Evolutionary conservation across 2,797 vertebrate genomes (phyloP).

Genomic region (Muscicapa comitata): DNA sequence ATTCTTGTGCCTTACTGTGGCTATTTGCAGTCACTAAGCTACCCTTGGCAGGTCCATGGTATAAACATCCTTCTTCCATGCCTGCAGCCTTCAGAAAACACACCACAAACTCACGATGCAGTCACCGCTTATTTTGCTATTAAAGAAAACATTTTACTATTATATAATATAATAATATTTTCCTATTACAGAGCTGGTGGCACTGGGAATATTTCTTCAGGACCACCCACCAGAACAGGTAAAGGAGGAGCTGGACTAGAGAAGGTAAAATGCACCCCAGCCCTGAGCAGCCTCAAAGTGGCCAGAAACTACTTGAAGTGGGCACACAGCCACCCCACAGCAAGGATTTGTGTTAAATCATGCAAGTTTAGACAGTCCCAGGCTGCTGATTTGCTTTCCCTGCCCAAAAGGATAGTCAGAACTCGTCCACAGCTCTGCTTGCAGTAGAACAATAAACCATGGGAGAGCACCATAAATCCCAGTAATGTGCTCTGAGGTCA

Average conservation of each 20-base stretch:
- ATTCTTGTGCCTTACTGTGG: background rate
- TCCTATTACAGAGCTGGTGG: background rate
- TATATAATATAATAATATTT: too few species aligned
- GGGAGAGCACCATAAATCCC: slow-evolving; percentile 46
- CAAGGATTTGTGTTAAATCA: background rate
- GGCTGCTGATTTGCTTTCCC: background rate
- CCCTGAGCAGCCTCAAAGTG: background rate
- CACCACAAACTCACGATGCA: background rate
- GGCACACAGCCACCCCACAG: background rate
- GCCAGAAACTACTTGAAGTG: background rate
- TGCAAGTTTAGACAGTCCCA: background rate
- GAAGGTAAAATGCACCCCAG: background rate
- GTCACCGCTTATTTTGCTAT: background rate
- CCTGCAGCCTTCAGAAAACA: background rate
- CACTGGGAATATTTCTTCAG: background rate
- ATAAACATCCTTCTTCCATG: background rate
- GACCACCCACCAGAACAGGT: background rate
- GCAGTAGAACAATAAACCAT: slow-evolving; percentile 40
- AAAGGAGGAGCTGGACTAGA: background rate
- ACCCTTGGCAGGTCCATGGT: background rate
- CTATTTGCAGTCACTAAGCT: background rate
- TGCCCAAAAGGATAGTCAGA: slow-evolving; percentile 29
- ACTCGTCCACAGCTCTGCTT: background rate
- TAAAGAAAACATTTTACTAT: too few species aligned
- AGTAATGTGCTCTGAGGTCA: slow-evolving; percentile 24